Evolutionary conservation across 2,113 vertebrate genomes (phyloP), one percentile per base, ranked within the genome.

Genomic region (Pangasianodon gigas): DNA sequence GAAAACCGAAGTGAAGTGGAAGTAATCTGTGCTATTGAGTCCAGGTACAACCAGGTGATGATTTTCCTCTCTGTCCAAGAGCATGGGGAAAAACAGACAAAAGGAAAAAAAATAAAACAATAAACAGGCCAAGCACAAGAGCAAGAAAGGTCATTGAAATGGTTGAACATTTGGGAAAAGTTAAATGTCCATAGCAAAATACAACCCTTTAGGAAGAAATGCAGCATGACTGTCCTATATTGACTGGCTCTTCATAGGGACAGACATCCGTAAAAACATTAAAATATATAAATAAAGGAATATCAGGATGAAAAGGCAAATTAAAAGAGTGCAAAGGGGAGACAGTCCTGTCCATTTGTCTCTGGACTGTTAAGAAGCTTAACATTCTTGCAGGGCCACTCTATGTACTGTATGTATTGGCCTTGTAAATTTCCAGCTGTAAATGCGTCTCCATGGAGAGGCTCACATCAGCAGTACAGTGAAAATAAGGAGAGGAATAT

Each of bases 381-480:
- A 85, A 80, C 71, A 18, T 67, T 54, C 56, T 54, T 65, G 80
- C 87, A 77, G 60, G 52, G 84, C 89, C 79, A 56, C 37, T 44
- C 62, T 41, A 62, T 48, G 51, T 67, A 44, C 32, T 84, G 87
- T 89, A 32, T 69, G 32, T 69, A 41, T 81, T 54, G 74, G 84
- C 74, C 84, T 80, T 86, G 41, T 46, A 44, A 56, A 32, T 51
- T 54, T 41, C 89, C 89, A 82, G 75, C 77, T 54, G 7, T 90
- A 67, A 87, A 71, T 46, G 62, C n/a, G 9, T 46, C 79, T 90
- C 84, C 24, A 19, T 69, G 26, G 48, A 71, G 62, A 86, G 84
- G 89, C 89, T 89, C 89, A 86, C 84, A 80, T 80, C 84, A 89
- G 84, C 89, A 87, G 84, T 90, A 84, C 84, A 87, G 89, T 90